Evolutionary conservation across 2,888 invertebrate species (phyloP), one percentile per base, ranked within the genome.

Genomic region (Dryadula phaetusa): DNA sequence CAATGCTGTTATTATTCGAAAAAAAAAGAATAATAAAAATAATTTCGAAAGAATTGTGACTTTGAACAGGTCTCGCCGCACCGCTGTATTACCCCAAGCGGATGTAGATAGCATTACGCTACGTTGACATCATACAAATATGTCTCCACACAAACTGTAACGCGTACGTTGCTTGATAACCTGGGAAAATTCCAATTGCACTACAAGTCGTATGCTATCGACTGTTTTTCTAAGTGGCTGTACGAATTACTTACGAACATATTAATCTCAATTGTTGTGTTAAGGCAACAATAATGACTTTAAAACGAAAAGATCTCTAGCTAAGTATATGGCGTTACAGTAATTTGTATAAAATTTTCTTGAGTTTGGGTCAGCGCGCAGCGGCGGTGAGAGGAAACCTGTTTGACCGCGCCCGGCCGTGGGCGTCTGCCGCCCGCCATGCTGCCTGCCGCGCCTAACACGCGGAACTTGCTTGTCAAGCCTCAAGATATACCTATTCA

Each of bases 51-150:
- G 61, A 61, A 67, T 64, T 70, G 64, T 73, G 77, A 78, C 78
- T 78, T 74, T 72, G 70, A 25, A 62, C 62, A 66, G 67, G 76
- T 20, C 20, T 12, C 74, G 22, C 64, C 12, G 25, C 63, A 32
- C 37, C 40, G 42, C 62, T 75, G 72, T 70, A 70, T 80, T 79
- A 81, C 76, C 82, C 79, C 81, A 80, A 74, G 77, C 88, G 89
- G 89, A 88, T 88, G 84, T 81, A 85, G 87, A 88, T 89, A 88
- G 84, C 81, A 85, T 87, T 87, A 86, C 82, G 82, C 82, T 76
- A 77, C 78, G 81, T 86, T 86, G 84, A 86, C 86, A 85, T 85
- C 83, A 86, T 80, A 78, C 79, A 73, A 79, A 74, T 76, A 70
- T 64, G 58, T 67, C 63, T 70, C 64, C 61, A 66, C 56, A 69